These are phyloP conservation scores for Panurus biarmicus DNA, from an alignment of 2,113 vertebrate genomes.

Conservation along the genomic window DNA sequence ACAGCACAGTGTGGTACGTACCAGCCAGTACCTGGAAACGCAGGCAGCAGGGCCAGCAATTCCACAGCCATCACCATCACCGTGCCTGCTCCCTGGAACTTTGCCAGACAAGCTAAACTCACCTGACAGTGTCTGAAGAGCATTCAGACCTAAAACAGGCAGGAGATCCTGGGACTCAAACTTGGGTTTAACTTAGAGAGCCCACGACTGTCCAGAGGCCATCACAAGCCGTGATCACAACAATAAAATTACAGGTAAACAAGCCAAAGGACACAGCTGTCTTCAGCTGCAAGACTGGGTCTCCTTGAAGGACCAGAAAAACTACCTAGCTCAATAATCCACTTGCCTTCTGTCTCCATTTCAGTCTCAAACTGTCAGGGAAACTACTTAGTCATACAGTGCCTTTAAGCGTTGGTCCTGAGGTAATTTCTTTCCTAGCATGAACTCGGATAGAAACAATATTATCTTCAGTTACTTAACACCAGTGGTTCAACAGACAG, in stretches of 20 bases:
- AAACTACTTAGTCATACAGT: not conserved
- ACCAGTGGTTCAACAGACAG: not conserved
- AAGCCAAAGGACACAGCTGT: accelerated
- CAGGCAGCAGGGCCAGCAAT: not conserved
- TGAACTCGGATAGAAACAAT: not conserved
- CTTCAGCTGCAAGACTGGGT: not conserved
- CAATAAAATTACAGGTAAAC: not conserved
- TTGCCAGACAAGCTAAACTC: not conserved
- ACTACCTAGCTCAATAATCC: not conserved
- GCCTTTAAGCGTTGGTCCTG: not conserved
- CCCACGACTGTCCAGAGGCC: not conserved
- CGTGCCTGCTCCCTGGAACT: not conserved
- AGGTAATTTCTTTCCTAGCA: not conserved
- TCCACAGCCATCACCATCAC: not conserved
- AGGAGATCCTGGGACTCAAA: not conserved
- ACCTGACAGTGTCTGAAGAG: not conserved
- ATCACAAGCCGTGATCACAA: not conserved
- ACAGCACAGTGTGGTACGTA: not conserved
- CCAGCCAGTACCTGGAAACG: not conserved
- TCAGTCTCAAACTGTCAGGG: not conserved
- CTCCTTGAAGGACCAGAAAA: not conserved
- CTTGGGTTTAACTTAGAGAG: not conserved
- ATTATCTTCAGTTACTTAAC: not conserved
- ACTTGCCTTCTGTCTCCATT: not conserved
- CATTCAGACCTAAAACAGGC: not conserved